Conservation (phyloP, 2,888 invertebrate species). For the Tinea pellionella region DNA sequence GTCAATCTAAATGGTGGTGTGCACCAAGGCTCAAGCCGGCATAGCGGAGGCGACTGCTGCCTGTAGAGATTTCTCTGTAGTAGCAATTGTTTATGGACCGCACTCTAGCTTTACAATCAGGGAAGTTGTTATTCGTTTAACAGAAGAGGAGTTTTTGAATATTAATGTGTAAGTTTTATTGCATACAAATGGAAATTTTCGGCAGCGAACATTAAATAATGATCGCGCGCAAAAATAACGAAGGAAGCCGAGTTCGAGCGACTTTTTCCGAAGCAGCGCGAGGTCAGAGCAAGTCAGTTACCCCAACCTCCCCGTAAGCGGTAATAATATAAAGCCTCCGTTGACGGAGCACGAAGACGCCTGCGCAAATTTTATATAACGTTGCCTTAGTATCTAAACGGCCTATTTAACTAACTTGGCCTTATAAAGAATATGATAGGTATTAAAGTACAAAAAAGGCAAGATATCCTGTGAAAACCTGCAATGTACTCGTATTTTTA, state of each 20-base stretch:
- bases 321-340: slow-evolving; percentile 4
- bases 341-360: slow-evolving; percentile 36
- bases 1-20: too few relatives aligned
- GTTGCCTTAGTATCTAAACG: neutral
- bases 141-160: neutral
- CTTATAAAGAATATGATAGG: neutral
- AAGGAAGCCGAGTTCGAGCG: slow-evolving; percentile 38
- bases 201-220: neutral
- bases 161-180: neutral
- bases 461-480: neutral
- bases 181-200: neutral
- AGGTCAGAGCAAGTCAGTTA: slow-evolving; percentile 76
- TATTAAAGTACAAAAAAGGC: neutral
- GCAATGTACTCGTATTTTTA: neutral
- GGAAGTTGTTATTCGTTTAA: neutral
- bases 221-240: slow-evolving; percentile 22
- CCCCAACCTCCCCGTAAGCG: slow-evolving; percentile 37
- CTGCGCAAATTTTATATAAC: slow-evolving; percentile 18
- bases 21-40: too few relatives aligned
- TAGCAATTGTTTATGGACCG: too few relatives aligned
- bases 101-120: too few relatives aligned
- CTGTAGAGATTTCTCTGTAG: too few relatives aligned
- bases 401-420: neutral
- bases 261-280: slow-evolving; percentile 55
- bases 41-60: too few relatives aligned